These are phyloP conservation scores for Champsocephalus gunnari DNA, from an alignment of 2,797 vertebrate species.

Conservation along the genomic window DNA sequence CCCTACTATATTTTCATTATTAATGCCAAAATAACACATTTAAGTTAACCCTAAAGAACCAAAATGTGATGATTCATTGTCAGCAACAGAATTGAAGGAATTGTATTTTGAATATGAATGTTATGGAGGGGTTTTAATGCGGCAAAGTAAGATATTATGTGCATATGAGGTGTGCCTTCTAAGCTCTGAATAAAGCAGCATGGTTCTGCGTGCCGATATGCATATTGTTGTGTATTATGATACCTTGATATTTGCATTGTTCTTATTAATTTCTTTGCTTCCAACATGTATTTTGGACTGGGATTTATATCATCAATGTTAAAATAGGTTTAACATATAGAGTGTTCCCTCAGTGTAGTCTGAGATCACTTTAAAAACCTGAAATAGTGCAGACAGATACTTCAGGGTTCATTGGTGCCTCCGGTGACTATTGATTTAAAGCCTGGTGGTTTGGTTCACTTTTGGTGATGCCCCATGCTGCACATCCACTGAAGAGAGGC, in stretches of 20 bases:
- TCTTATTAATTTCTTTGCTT: too few relatives aligned
- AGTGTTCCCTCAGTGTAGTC: background rate
- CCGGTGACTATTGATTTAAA: slow-evolving; percentile 37
- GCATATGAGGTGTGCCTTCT: too few relatives aligned
- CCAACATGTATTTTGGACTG: too few relatives aligned
- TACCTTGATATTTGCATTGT: too few relatives aligned
- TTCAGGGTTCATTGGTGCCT: slow-evolving; percentile 8
- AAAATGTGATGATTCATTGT: background rate
- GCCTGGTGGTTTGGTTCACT: slow-evolving; percentile 35
- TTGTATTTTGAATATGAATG: too few relatives aligned
- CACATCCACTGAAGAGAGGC: slow-evolving; percentile 44
- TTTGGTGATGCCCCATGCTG: slow-evolving; percentile 38
- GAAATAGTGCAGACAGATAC: background rate
- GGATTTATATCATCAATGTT: too few relatives aligned
- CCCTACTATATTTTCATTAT: background rate
- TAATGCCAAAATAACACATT: background rate
- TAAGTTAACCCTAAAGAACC: background rate
- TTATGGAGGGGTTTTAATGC: too few relatives aligned
- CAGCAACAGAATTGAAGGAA: too few relatives aligned
- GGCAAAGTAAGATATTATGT: too few relatives aligned
- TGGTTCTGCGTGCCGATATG: too few relatives aligned
- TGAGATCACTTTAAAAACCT: background rate
- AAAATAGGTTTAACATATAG: background rate
- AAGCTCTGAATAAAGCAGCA: too few relatives aligned
- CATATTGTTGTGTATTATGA: too few relatives aligned